phyloP scores from a whole-genome alignment of 53 echinoderm and acorn worm species.

The Mesocentrotus franciscanus region DNA sequence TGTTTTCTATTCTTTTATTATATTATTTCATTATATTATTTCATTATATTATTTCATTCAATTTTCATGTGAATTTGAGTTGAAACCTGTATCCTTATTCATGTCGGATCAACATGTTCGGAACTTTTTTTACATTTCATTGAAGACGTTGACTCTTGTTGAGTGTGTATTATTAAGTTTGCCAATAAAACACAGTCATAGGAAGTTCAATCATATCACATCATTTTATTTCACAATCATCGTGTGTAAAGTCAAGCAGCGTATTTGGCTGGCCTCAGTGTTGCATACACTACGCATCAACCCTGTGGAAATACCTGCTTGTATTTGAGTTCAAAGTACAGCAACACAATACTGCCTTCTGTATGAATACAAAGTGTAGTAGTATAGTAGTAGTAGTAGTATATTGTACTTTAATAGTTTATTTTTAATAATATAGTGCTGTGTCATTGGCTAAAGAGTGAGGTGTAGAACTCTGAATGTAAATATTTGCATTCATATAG shows the following conservation, averaged over 20 bases:
- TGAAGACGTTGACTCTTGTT: background rate
- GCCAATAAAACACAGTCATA: background rate
- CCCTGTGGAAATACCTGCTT: background rate
- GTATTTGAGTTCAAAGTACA: slow-evolving; percentile 49
- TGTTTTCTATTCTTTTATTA: too few relatives aligned
- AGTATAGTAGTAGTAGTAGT: background rate
- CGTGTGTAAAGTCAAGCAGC: background rate
- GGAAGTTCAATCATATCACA: background rate
- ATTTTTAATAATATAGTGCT: background rate
- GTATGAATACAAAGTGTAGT: background rate
- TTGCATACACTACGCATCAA: background rate
- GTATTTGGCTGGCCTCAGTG: too few relatives aligned
- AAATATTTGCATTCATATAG: slow-evolving; percentile 19
- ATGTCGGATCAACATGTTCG: background rate
- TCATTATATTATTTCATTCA: too few relatives aligned
- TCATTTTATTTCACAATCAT: background rate
- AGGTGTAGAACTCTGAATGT: background rate
- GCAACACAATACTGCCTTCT: background rate
- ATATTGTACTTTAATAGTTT: background rate
- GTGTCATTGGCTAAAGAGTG: background rate
- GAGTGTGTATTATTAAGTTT: background rate
- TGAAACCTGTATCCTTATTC: too few relatives aligned
- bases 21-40: too few relatives aligned
- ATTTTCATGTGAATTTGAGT: too few relatives aligned
- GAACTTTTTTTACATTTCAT: background rate